Base-by-base conservation (phyloP, 23 tunicate species). In the Ciona savignyi region DNA sequence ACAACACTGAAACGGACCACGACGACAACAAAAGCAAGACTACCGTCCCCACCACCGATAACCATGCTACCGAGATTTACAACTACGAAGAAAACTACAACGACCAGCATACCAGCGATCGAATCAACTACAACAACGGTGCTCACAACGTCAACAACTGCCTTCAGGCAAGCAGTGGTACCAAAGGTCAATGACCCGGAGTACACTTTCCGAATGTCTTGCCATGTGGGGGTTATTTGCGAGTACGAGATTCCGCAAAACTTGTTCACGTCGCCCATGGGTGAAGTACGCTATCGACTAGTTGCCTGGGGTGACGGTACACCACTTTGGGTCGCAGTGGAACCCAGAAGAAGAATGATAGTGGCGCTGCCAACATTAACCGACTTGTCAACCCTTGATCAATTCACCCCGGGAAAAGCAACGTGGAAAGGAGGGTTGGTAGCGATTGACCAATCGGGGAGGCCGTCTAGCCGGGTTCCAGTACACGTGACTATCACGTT, bases 341-440 rank as follows among this genome's bases (percentile, higher is more conserved):
- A 82, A 33, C 25, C 84, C 4, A 33, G 29, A 3, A 29, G 34
- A 23, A 62, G 79, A 49, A n/a, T 65, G 19, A 30, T 88, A 23
- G 60, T 73, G 21, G 68, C 67, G 9, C 29, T 81, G 77, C 96
- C 96, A 4, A 72, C 77, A 2, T 1, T 21, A 31, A 51, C 30
- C 29, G 84, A 81, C 29, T n/a, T 82, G 1, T 22, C 20, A n/a
- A 1, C 64, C 11, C 71, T 88, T 28, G 66, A 78, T 23, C 51
- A 23, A 25, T 30, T 70, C 24, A 88, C 81, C 35, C 60, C 80
- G 25, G 71, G 86, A 23, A 80, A 82, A 77, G 71, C 23, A 60
- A 62, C 66, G 29, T 88, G 96, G 96, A 67, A 68, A 29, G 96
- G 96, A 23, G 77, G 77, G 22, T 30, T 88, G 20, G 42, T 26